Percentiles rank a stretch among this genome's conserved stretches.
phyloP scores from a whole-genome alignment of 23 tunicate species.

The Halocynthia aurantium region DNA sequence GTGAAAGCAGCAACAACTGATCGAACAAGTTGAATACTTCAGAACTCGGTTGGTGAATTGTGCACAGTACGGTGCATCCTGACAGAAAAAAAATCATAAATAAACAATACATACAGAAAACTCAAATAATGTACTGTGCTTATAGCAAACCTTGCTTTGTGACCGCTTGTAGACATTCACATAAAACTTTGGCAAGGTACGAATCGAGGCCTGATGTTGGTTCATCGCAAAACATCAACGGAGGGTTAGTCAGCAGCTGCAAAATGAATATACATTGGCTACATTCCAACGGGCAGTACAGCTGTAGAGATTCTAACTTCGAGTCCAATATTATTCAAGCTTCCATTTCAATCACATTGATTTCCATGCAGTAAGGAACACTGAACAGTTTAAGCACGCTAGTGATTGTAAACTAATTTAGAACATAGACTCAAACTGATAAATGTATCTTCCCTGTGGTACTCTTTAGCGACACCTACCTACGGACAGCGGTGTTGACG shows the following conservation, averaged over 20 bases:
- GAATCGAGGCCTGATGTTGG: constrained; percentile 90
- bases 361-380: too few relatives aligned
- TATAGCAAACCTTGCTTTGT: constrained; percentile 42
- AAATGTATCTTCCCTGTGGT: too few relatives aligned
- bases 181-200: constrained; percentile 68
- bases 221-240: constrained; percentile 39
- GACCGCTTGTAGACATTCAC: constrained; percentile 45
- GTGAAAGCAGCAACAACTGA: constrained; percentile 22
- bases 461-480: too few relatives aligned
- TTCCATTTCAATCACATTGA: too few relatives aligned
- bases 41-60: constrained; percentile 71
- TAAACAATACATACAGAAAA: constrained; percentile 9
- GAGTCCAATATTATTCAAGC: too few relatives aligned
- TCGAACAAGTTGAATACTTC: constrained; percentile 70
- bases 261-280: too few relatives aligned
- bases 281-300: too few relatives aligned
- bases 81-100: not conserved
- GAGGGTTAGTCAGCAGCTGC: constrained; percentile 35
- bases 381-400: too few relatives aligned
- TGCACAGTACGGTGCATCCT: constrained; percentile 57
- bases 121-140: not conserved
- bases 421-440: too few relatives aligned
- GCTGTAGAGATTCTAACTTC: too few relatives aligned
- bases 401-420: too few relatives aligned
- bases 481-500: too few relatives aligned